Evolutionary conservation across 1,140 invertebrate genomes (phyloP).

Genomic region (Hestina assimilis): DNA sequence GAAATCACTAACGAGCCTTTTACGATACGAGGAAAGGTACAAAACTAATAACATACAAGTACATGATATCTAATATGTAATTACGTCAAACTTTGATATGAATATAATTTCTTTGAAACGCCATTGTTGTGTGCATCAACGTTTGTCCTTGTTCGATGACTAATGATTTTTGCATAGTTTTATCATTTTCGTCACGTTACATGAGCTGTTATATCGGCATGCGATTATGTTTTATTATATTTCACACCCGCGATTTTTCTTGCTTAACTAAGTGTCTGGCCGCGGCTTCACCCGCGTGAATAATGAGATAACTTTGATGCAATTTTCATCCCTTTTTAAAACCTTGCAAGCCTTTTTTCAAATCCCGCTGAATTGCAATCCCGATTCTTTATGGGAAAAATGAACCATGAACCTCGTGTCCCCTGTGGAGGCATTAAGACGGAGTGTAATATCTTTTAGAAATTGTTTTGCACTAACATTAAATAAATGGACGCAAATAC

Average conservation of each 20-base stretch:
- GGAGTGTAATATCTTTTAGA: too few relatives aligned
- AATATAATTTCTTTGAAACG: background rate
- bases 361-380: too few relatives aligned
- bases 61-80: background rate
- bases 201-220: slow-evolving; percentile 4
- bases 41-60: background rate
- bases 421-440: too few relatives aligned
- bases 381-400: too few relatives aligned
- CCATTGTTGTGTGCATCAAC: background rate
- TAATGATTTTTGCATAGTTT: slow-evolving; percentile 3
- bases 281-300: too few relatives aligned
- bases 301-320: too few relatives aligned
- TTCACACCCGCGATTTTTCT: background rate
- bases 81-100: background rate
- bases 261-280: too few relatives aligned
- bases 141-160: background rate
- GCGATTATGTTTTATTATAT: background rate
- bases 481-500: too few relatives aligned
- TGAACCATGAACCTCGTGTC: too few relatives aligned
- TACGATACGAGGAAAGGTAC: background rate
- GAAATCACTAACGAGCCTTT: background rate
- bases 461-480: too few relatives aligned
- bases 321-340: too few relatives aligned
- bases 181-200: background rate
- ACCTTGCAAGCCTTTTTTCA: too few relatives aligned